Percentiles rank a stretch among this genome's conserved stretches.
These are phyloP conservation scores for Anguilla rostrata DNA, from an alignment of 2,113 vertebrate genomes.

Conservation along the genomic window DNA sequence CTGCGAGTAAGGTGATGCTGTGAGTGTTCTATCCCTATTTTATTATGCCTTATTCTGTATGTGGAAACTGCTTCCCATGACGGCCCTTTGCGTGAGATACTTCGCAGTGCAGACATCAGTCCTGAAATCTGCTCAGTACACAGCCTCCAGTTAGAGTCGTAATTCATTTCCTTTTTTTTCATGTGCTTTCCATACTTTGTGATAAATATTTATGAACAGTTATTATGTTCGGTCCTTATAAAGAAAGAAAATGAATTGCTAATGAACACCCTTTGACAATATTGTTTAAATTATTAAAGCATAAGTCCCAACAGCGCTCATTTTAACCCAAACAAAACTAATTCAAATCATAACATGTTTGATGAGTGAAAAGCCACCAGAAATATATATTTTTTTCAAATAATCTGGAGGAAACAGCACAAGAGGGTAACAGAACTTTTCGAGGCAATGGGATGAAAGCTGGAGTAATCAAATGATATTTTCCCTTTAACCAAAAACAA, in stretches of 20 bases:
- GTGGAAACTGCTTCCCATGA: neutral
- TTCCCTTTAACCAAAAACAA: neutral
- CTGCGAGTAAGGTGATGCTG: too few species aligned
- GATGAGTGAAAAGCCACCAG: conserved; percentile 4
- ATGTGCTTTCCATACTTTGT: conserved; percentile 1
- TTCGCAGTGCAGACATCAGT: neutral
- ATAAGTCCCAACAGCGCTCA: neutral
- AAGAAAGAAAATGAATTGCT: conserved; percentile 1
- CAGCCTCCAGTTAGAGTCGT: neutral
- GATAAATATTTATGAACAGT: conserved; percentile 9
- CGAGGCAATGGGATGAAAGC: neutral
- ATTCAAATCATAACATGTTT: conserved; percentile 5
- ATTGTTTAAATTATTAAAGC: neutral
- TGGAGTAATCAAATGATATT: neutral
- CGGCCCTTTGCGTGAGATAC: neutral
- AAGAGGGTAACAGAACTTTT: neutral
- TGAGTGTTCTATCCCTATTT: too few species aligned
- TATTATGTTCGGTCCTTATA: conserved; percentile 4
- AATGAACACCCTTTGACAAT: conserved; percentile 2
- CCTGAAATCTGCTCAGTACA: neutral
- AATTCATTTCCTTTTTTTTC: neutral
- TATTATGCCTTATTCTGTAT: neutral
- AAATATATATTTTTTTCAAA: neutral
- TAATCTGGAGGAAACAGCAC: neutral
- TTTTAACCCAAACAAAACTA: conserved; percentile 6